phyloP scores from a whole-genome alignment of 2,113 vertebrate species.

The Syrrhaptes paradoxus region DNA sequence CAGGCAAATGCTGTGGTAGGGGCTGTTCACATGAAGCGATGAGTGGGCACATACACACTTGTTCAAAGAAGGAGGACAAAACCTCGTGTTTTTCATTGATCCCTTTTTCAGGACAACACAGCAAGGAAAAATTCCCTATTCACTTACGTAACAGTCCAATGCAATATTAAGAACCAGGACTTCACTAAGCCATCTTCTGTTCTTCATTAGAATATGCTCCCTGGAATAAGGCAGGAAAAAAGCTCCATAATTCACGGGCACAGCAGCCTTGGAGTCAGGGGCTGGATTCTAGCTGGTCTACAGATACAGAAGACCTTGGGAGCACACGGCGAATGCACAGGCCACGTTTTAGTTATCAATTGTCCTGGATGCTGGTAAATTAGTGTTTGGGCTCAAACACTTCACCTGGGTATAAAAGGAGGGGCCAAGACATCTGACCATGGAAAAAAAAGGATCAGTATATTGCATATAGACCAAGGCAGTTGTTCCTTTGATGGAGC shows the following conservation, averaged over 20 bases:
- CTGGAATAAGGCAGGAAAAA: not conserved
- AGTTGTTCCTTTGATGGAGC: not conserved
- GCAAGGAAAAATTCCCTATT: not conserved
- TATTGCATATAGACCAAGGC: not conserved
- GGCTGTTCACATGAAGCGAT: accelerated
- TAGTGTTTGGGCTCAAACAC: not conserved
- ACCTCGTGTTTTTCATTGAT: not conserved
- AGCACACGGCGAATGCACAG: not conserved
- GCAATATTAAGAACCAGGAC: not conserved
- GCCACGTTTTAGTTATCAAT: not conserved
- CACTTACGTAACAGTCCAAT: accelerated
- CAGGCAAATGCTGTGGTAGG: not conserved
- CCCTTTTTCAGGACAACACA: not conserved
- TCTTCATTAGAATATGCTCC: not conserved
- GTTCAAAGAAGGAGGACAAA: not conserved
- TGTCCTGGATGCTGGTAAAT: not conserved
- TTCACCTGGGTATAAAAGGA: not conserved
- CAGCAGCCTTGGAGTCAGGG: not conserved
- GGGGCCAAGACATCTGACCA: not conserved
- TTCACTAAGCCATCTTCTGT: not conserved
- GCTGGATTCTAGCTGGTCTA: not conserved
- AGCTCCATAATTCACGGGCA: not conserved
- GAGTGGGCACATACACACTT: not conserved
- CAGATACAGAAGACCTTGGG: not conserved
- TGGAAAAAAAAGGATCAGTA: not conserved